These are phyloP conservation scores for Caiman crocodilus DNA, from an alignment of 2,797 vertebrate species.

Conservation along the genomic window DNA sequence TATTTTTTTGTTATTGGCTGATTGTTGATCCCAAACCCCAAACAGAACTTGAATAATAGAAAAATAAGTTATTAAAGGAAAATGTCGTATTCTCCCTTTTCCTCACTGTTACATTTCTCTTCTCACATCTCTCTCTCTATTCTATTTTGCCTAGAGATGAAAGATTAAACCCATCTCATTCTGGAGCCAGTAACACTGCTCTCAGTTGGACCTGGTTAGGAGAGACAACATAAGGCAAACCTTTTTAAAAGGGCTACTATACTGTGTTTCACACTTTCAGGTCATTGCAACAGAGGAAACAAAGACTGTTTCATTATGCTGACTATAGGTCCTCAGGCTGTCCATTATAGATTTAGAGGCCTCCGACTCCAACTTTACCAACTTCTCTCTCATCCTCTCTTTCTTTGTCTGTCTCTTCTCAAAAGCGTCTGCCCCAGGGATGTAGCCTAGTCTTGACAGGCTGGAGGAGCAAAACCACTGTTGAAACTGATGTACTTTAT, in stretches of 20 bases:
- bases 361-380: neutral
- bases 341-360: neutral
- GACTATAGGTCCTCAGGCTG: neutral
- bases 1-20: neutral
- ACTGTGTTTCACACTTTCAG: neutral
- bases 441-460: neutral
- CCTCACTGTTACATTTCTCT: neutral
- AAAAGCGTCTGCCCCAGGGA: neutral
- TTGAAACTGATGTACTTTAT: neutral
- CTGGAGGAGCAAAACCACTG: neutral
- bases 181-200: neutral
- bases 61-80: neutral
- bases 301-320: neutral
- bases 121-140: neutral
- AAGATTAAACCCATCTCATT: neutral
- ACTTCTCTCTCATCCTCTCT: neutral
- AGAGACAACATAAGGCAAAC: neutral
- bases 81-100: neutral
- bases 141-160: neutral
- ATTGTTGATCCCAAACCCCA: neutral
- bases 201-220: neutral
- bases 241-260: neutral
- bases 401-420: neutral
- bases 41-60: neutral
- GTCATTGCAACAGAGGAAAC: neutral